Base-by-base conservation (phyloP, 2,113 vertebrate genomes). In the Morone chrysops region DNA sequence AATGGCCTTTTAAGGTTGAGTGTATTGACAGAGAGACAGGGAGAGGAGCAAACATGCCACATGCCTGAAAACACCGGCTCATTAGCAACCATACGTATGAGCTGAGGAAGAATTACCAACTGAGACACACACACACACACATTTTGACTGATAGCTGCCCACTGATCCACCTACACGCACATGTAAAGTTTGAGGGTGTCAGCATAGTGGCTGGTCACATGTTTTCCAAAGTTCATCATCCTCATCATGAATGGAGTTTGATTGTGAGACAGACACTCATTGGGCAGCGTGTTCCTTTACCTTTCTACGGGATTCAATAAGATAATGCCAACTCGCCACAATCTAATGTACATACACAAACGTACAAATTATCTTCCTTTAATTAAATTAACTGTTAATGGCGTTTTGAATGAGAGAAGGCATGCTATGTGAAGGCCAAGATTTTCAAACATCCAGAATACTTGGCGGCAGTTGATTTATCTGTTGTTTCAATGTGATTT, bases 1-100 rank as follows among this genome's bases (percentile, higher is more conserved):
- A 95, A 95, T 92, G 81, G 90, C 81, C 90, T 93, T 94, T 94
- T 90, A 92, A 92, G 90, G 84, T 89, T 92, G 91, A 94, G 93
- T 94, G 89, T 94, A 95, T 93, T 94, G 81, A 94, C 90, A 91
- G 83, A 90, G 85, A 75, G 67, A 62, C 61, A 59, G 77, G 69
- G 70, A 87, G 77, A 71, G 86, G 79, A 83, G 90, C 89, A 93
- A 92, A 89, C 87, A 83, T 4, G 48, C 12, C 61, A 54, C 81
- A 90, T 84, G 90, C 82, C 89, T 92, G 81, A 91, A 86, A 92
- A 92, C 80, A 69, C 82, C 12, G 8, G 59, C 59, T 86, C 74
- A 59, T 67, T 82, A 78, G 89, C 78, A 77, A 82, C 90, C 85
- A 48, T 3, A 87, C 45, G 13, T 41, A 50, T 53, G 67, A 56